phyloP scores from a whole-genome alignment of 2,797 vertebrate species.

The Nyctalus aviator region DNA sequence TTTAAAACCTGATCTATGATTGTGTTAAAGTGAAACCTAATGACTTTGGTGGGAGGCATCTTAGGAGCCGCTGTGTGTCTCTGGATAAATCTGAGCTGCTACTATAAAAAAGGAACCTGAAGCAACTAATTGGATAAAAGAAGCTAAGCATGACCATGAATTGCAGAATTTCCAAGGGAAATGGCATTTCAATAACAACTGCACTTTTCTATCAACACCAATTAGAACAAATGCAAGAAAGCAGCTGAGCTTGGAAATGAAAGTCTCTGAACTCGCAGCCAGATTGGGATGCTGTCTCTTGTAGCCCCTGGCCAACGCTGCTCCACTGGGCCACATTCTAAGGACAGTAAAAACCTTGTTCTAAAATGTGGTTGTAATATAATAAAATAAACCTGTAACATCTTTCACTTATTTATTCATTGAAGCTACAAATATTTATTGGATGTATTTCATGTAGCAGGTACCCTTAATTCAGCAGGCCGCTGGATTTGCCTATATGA shows the following conservation, averaged over 20 bases:
- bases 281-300: background rate
- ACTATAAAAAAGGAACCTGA: background rate
- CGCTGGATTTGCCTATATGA: background rate
- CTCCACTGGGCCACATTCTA: background rate
- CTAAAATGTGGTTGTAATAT: background rate
- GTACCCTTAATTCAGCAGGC: background rate
- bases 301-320: background rate
- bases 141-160: conserved; percentile 4
- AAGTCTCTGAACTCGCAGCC: background rate
- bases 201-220: background rate
- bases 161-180: conserved; percentile 50
- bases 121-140: conserved; percentile 37
- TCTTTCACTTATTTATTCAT: conserved; percentile 29
- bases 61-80: background rate
- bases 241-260: conserved; percentile 7
- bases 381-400: background rate
- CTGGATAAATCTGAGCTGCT: conserved; percentile 35
- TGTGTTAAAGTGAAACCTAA: background rate
- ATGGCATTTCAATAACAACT: conserved; percentile 17
- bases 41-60: conserved; percentile 7
- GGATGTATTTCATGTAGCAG: background rate
- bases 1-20: conserved; percentile 28
- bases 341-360: background rate
- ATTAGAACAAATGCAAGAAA: conserved; percentile 53
- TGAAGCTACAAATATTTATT: background rate